phyloP scores from a whole-genome alignment of 2,113 vertebrate species.

The Cyphotilapia sp. region DNA sequence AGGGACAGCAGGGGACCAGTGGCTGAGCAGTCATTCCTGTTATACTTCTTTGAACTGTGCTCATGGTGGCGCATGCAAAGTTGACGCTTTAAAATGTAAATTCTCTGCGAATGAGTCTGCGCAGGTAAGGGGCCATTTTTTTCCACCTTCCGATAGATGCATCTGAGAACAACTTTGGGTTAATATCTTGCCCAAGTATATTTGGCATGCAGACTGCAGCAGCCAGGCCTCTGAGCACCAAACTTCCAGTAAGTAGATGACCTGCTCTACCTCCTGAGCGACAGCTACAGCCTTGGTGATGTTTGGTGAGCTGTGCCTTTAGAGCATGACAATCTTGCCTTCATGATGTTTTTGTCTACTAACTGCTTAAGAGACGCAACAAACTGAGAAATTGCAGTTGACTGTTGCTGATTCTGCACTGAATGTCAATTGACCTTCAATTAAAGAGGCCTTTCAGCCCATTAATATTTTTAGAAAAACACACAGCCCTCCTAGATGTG shows the following conservation, averaged over 20 bases:
- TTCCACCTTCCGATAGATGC: fast-evolving
- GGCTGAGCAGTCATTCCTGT: background rate
- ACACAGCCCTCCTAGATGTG: conserved; percentile 32
- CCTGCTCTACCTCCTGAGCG: background rate
- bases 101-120: background rate
- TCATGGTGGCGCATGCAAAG: background rate
- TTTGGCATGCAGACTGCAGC: background rate
- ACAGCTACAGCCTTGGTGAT: background rate
- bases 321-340: background rate
- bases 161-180: background rate
- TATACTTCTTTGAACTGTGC: background rate
- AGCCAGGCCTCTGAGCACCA: background rate
- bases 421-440: background rate
- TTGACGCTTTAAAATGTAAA: background rate
- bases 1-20: background rate
- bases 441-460: conserved; percentile 28
- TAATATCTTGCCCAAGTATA: background rate
- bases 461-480: conserved; percentile 38
- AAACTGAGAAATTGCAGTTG: conserved; percentile 13
- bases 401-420: background rate
- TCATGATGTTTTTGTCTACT: background rate
- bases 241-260: background rate
- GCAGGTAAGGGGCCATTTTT: background rate
- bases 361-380: background rate
- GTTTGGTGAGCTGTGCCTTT: background rate